Evolutionary conservation across 1,140 invertebrate genomes (phyloP), one percentile per base, ranked within the genome.

Genomic region (Lanistes nyassanus): DNA sequence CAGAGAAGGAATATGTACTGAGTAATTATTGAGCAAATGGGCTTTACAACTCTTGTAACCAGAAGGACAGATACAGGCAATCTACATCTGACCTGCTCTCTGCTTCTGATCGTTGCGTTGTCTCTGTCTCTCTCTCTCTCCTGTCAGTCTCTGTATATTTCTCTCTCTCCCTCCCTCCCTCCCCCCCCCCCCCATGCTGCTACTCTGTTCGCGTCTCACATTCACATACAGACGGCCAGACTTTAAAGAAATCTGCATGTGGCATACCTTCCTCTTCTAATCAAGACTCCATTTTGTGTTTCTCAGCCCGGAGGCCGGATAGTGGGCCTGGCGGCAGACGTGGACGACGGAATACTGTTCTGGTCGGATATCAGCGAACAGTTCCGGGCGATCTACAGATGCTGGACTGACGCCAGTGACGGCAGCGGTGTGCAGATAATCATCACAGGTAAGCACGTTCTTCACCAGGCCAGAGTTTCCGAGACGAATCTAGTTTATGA

Each of bases 301-400:
- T 21, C 29, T 34, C 78, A 84, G 83, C 72, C 53, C 56, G 80
- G 78, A 19, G 79, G 80, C 5, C 69, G 77, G 34, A 84, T 85
- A 11, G 79, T 83, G 16, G 84, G 82, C 1, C 72, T 85, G 26
- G 84, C 82, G 3, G 75, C 72, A 36, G 84, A 85, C 72, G 76
- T 79, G 21, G 75, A 76, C 39, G 76, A 78, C 19, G 78, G 76
- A 16, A 58, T 74, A 7, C 58, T 85, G 7, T 85, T 85, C 78
- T 85, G 84, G 84, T 83, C 82, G 19, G 81, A 83, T 69, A 77
- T 83, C 37, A 79, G 79, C 31, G 9, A 53, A n/a, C 74, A 74
- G 31, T 76, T 77, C 16, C 68, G 78, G 19, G 80, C 82, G 36
- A 82, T 84, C 47, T 84, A 79, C 65, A 81, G 75, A 39, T 76